Evolutionary conservation across 37 sponge, comb jelly and placozoan genomes (phyloP), one percentile per base, ranked within the genome.

Genomic region (Chondrilla cf. caribensis): DNA sequence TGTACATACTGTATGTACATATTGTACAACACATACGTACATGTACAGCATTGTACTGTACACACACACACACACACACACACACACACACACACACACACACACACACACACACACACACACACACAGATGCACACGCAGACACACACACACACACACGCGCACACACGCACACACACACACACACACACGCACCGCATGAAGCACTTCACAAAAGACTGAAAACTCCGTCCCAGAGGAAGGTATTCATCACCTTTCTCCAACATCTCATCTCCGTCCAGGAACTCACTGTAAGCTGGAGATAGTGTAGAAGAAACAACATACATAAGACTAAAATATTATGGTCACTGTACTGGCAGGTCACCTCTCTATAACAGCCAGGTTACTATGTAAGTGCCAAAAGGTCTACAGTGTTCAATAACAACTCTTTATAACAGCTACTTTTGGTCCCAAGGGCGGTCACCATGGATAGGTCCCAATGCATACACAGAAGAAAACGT

Each of bases 181-280:
- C 64, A 26, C 64, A 62, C 64, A 15, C 18, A 62, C 64, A 62
- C 68, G 3, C 1, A 47, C 51, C 51, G 6, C 51, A 62, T 62
- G 64, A 62, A 62, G 64, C 64, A 62, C 4, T 6, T 5, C 8
- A 62, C 64, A 62, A 62, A 62, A n/a, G 25, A 5, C 64, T 62
- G 64, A 28, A 62, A 62, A 62, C 64, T 62, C 6, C 64, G 64
- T 29, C 64, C 64, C 6, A 62, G 64, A 19, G 64, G 64, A n/a
- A 62, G 29, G 22, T 62, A 62, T 15, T 62, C 64, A 62, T 62
- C 64, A 19, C 64, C 64, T 73, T 38, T 73, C 76, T 39, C 76
- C 1, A 1, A 39, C 76, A 73, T 73, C 17, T 73, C 76, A 38
- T 37, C 43, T n/a, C n/a, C n/a, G 15, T 62, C 64, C 25, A 62